Conservation (phyloP, 2,113 vertebrate genomes). For the Osmerus mordax region DNA sequence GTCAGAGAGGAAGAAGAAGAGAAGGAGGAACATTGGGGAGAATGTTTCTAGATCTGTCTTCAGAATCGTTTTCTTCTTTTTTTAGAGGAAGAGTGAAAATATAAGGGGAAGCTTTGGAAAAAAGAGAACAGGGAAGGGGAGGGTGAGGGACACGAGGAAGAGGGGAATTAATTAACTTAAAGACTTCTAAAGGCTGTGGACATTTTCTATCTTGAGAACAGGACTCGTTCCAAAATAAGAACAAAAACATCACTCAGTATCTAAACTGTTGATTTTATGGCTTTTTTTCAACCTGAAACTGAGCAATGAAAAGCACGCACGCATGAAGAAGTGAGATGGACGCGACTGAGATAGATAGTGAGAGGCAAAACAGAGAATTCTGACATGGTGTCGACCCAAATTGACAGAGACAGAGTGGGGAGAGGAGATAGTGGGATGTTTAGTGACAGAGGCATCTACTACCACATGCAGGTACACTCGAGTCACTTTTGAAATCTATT, state of each 20-base stretch:
- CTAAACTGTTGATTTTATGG: slow-evolving; percentile 36
- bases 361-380: slow-evolving; percentile 55
- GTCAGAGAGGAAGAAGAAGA: slow-evolving; percentile 42
- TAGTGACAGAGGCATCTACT: slow-evolving; percentile 55
- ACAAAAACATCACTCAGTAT: slow-evolving; percentile 38
- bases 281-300: slow-evolving; percentile 17
- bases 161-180: slow-evolving; percentile 48
- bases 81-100: slow-evolving; percentile 5
- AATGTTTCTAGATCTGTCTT: slow-evolving; percentile 2
- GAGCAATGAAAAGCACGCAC: slow-evolving; percentile 35
- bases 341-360: slow-evolving; percentile 47
- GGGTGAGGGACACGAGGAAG: slow-evolving; percentile 9
- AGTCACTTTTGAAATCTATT: slow-evolving; percentile 44
- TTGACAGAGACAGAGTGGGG: slow-evolving; percentile 54
- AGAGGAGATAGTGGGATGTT: slow-evolving; percentile 61
- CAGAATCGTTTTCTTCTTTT: slow-evolving; percentile 10
- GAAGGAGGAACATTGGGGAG: slow-evolving; percentile 14
- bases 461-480: slow-evolving; percentile 63
- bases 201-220: slow-evolving; percentile 29
- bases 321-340: slow-evolving; percentile 49
- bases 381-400: slow-evolving; percentile 70
- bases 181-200: slow-evolving; percentile 44
- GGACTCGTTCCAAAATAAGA: slow-evolving; percentile 35
- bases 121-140: slow-evolving; percentile 1
- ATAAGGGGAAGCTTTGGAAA: slow-evolving; percentile 12